phyloP scores from a whole-genome alignment of 2,797 vertebrate genomes.

The Scomberomorus guttatus region DNA sequence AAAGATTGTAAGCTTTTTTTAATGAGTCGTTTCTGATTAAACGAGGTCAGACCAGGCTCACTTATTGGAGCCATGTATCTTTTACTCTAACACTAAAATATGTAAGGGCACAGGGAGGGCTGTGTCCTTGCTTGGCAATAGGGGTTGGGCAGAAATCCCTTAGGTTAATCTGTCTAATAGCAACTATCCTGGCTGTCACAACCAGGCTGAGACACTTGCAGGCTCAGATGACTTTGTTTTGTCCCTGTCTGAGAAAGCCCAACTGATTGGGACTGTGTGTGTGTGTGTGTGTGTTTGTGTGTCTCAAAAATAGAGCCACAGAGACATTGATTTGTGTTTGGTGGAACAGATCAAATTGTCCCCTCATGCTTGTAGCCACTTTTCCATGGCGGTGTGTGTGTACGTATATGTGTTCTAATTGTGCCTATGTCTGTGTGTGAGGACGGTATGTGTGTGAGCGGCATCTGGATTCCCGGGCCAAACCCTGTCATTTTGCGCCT shows the following conservation, averaged over 20 bases:
- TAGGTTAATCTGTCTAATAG: constrained; percentile 67
- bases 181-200: constrained; percentile 62
- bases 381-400: constrained; percentile 31
- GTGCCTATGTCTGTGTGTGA: constrained; percentile 12
- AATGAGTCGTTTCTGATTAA: constrained; percentile 13
- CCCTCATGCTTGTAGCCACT: constrained; percentile 56
- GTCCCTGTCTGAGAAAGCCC: constrained; percentile 56
- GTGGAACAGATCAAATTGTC: constrained; percentile 71
- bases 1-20: neutral
- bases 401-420: neutral
- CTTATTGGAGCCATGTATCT: neutral
- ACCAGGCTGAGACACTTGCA: constrained; percentile 41
- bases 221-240: constrained; percentile 68
- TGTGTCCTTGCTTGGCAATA: constrained; percentile 44
- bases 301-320: constrained; percentile 55
- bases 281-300: constrained; percentile 24
- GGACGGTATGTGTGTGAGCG: constrained; percentile 1
- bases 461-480: constrained; percentile 59
- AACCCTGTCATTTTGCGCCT: constrained; percentile 79
- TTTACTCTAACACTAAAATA: constrained; percentile 20
- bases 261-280: constrained; percentile 54
- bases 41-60: neutral
- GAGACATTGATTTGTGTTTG: constrained; percentile 70
- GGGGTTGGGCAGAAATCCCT: constrained; percentile 39
- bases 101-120: constrained; percentile 17